Base-by-base conservation (phyloP, 2,888 invertebrate genomes). In the Coenonympha arcania region DNA sequence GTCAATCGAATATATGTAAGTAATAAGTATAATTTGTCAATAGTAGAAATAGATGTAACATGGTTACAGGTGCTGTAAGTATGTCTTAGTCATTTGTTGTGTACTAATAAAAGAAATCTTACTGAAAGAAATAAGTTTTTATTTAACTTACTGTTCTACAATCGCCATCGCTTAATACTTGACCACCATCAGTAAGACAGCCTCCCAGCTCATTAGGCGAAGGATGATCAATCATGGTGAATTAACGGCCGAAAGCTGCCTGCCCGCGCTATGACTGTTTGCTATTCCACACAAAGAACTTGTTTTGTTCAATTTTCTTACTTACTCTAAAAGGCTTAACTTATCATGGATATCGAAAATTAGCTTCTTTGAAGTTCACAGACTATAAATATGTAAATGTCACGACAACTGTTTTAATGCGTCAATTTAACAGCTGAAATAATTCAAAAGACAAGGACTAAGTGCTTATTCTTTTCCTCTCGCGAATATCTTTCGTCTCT, bases 151-250 rank as follows among this genome's bases (percentile, higher is more conserved):
- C n/a, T n/a, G n/a, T n/a, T n/a, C n/a, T n/a, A n/a, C n/a, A n/a
- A n/a, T n/a, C 44, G 34, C 34, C n/a, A 1, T 11, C 28, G 16
- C 48, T 50, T 37, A 2, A 56, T 2, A 41, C 67, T 72, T 69
- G 49, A 0, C 42, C 68, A 66, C 58, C 31, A 13, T 26, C 43
- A 60, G 57, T 53, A 69, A 73, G 69, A 70, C 68, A 62, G 69
- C 68, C 65, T 68, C 63, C 62, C 68, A 75, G 76, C 79, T 84
- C 83, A 84, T 84, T 83, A 83, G 78, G 71, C 63, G 64, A 66
- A 73, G 71, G 75, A 82, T 78, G 78, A 84, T 84, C 84, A 80
- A 84, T 84, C 82, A 82, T 72, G 66, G 64, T 65, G 78, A 76
- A 82, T 80, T 78, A 80, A 73, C 75, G 63, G 65, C 60, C 63